Base-by-base conservation (phyloP, 2,797 vertebrate species). In the Sus cebifrons region DNA sequence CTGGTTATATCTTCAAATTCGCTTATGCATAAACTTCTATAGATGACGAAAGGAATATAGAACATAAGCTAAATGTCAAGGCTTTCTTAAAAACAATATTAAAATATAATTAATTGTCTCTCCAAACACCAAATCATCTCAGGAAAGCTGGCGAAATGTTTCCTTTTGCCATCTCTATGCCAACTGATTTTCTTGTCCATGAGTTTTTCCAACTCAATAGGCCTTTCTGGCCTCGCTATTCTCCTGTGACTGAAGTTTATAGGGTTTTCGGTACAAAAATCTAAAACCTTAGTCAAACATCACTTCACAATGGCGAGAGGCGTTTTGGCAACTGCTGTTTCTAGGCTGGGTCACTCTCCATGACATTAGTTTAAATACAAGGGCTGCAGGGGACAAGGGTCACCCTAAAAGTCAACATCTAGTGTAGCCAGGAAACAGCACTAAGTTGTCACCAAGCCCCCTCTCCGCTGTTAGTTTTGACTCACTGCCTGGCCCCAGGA, bases 261-360 rank as follows among this genome's bases (percentile, higher is more conserved):
- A 23, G 44, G 13, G 77, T 78, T 89, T 84, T 89, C 27, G 40
- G 65, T 16, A 68, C 15, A 62, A 74, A 62, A 89, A 25, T 17
- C 40, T 44, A 54, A 86, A 88, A 74, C 7, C 27, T n/a, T 74
- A 15, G 25, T 83, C 54, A 93, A 93, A 87, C 16, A 67, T 6
- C 74, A 71, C 18, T 60, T 94, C 36, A 52, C 2, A 74, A 27
- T 10, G 29, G 36, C 32, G 29, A n/a, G 29, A 77, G 56, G 56
- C n/a, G 95, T 74, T 62, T 4, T 62, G 3, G 56, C 20, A 91
- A 84, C 75, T 56, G 65, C 36, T 81, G 36, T 67, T 56, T 79
- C 64, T 60, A 75, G 49, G 79, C 64, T 78, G 56, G 88, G 70
- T 58, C 81, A 89, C 54, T 67, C 88, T 75, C 56, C 60, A 78